Conservation (phyloP, 2,797 vertebrate genomes). For the Natrix natrix region DNA sequence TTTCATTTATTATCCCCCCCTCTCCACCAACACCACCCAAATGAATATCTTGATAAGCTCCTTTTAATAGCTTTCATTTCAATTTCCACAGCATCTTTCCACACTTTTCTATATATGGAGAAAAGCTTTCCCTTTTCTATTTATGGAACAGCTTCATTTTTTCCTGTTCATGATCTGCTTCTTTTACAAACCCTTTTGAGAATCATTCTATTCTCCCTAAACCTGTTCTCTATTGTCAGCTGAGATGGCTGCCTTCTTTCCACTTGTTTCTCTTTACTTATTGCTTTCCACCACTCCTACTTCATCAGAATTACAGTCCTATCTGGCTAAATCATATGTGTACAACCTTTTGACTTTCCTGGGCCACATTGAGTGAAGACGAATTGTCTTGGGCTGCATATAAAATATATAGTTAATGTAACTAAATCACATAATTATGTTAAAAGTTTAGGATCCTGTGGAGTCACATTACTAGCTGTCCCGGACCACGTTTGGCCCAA, state of each 20-base stretch:
- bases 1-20: neutral
- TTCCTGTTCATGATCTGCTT: neutral
- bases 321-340: neutral
- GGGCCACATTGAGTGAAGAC: neutral
- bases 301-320: neutral
- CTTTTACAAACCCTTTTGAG: neutral
- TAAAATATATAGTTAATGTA: neutral
- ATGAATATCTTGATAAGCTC: neutral
- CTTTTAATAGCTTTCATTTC: neutral
- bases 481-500: neutral
- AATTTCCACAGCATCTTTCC: neutral
- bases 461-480: neutral
- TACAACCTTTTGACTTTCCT: neutral
- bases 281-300: neutral
- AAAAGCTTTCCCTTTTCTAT: neutral
- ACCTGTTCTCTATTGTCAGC: neutral
- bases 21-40: neutral
- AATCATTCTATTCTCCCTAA: neutral
- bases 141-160: neutral
- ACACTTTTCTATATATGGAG: neutral
- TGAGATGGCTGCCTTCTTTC: neutral
- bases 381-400: neutral
- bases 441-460: neutral
- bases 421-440: neutral
- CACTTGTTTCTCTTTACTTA: neutral